These are phyloP conservation scores for Alca torda DNA, from an alignment of 2,797 vertebrate genomes.

Conservation along the genomic window DNA sequence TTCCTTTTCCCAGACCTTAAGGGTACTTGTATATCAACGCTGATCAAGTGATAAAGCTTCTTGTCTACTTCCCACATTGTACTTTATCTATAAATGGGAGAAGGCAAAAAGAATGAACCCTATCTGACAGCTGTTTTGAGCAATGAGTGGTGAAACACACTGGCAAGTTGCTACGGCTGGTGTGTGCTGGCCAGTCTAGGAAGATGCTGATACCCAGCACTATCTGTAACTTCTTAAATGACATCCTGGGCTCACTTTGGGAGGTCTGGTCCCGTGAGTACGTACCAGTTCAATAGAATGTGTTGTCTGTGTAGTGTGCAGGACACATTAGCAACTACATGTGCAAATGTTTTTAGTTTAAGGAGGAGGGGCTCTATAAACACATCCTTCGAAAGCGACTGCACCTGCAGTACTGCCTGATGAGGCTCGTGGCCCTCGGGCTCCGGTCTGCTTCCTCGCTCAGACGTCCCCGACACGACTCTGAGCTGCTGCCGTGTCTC, in stretches of 20 bases:
- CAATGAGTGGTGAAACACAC: not conserved
- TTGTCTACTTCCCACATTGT: not conserved
- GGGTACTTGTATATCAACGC: not conserved
- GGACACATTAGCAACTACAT: not conserved
- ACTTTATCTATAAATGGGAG: not conserved
- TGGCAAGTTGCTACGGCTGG: not conserved
- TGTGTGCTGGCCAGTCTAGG: not conserved
- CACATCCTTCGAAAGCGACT: not conserved
- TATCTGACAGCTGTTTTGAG: not conserved
- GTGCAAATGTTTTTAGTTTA: not conserved
- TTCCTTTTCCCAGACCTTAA: not conserved
- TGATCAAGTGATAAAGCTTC: not conserved
- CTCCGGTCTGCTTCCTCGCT: rapidly evolving
- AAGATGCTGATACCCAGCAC: rapidly evolving
- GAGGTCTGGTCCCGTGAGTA: not conserved
- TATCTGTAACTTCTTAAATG: not conserved
- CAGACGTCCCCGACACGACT: rapidly evolving
- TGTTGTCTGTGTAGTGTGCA: rapidly evolving
- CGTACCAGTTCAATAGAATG: rapidly evolving
- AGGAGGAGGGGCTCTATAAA: not conserved
- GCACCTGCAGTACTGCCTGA: rapidly evolving
- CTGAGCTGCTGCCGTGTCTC: not conserved
- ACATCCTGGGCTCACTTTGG: not conserved
- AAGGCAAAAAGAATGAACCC: not conserved
- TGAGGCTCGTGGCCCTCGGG: rapidly evolving